Base-by-base conservation (phyloP, 2,113 vertebrate species). In the Anoplopoma fimbria region DNA sequence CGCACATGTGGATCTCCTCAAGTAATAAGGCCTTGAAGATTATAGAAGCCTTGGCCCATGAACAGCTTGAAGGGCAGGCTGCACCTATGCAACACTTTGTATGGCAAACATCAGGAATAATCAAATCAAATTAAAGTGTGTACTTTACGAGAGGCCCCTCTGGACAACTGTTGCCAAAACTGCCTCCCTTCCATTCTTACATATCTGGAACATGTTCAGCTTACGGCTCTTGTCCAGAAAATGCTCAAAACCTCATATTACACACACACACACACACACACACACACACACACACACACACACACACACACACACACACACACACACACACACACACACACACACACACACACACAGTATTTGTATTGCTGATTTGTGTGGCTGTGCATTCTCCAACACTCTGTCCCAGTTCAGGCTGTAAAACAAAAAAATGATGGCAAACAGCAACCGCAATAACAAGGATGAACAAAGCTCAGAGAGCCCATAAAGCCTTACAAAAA, bases 131-230 rank as follows among this genome's bases (percentile, higher is more conserved):
- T 70, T 27, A 61, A 21, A 65, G 42, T 19, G 21, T 57, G 42
- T 31, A 79, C 69, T 40, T 71, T 40, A 17, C 58, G 29, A 74
- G 40, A 63, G 34, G 31, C 55, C 72, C 68, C 36, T 63, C 79
- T 51, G 57, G 68, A 70, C 42, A 67, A 14, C 23, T 73, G 45
- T 36, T 61, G 61, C 65, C 36, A 33, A 58, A 58, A 81, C 77
- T 67, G 19, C 40, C 67, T 68, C 31, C 15, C 0, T 6, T 78
- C 47, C 5, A 25, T 42, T 58, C 31, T 65, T 31, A 68, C 61
- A 81, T 76, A 49, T 58, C 75, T 78, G 75, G 49, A 89, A 80
- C 58, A 75, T 64, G 58, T 74, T 81, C 69, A 75, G 65, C 64
- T 82, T 6, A 33, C 3, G 79, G 76, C 64, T 58, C 47, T 75